Base-by-base conservation (phyloP, 1,140 invertebrate species). In the Acromyrmex charruanus region DNA sequence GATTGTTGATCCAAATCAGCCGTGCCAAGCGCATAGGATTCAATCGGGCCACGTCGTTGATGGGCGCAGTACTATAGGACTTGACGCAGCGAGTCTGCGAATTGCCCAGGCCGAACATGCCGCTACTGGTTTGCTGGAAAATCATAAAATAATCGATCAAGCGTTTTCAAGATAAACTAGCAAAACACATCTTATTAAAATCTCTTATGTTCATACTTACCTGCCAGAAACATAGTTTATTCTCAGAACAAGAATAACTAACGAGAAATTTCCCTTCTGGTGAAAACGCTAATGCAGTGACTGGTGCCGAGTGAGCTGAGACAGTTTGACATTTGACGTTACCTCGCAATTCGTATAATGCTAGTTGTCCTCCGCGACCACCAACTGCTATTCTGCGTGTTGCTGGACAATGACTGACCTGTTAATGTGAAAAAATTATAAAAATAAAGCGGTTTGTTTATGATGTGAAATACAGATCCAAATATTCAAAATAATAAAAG, bases 171-270 rank as follows among this genome's bases (percentile, higher is more conserved):
- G 18, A 18, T 25, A 63, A 21, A 77, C 1, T 14, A 39, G n/a
- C 14, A n/a, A 12, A 16, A 68, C 0, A 44, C 5, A 66, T 28
- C 1, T 68, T 39, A 35, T 49, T 18, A 35, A 18, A 81, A 39
- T 69, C 4, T 80, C 14, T 71, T 65, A 28, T 44, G 49, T 86
- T 31, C 2, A 63, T 25, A 85, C 97, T 97, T 91, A 99, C 99
- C 97, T 99, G 99, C 99, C 99, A 99, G 95, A 99, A 99, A 85
- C 97, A 99, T 44, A 99, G 96, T 92, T 98, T 97, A 94, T 99
- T 99, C 95, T 99, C 99, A n/a, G 97, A 95, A 89, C 98, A 98
- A 51, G 98, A 98, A 95, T 99, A 99, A 12, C 99, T 99, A 12
- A 99, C 99, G 68, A 99, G 96, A 94, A 98, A 99, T 94, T 99